These are phyloP conservation scores for Callorhinus ursinus DNA, from an alignment of 2,113 vertebrate species.

Conservation along the genomic window DNA sequence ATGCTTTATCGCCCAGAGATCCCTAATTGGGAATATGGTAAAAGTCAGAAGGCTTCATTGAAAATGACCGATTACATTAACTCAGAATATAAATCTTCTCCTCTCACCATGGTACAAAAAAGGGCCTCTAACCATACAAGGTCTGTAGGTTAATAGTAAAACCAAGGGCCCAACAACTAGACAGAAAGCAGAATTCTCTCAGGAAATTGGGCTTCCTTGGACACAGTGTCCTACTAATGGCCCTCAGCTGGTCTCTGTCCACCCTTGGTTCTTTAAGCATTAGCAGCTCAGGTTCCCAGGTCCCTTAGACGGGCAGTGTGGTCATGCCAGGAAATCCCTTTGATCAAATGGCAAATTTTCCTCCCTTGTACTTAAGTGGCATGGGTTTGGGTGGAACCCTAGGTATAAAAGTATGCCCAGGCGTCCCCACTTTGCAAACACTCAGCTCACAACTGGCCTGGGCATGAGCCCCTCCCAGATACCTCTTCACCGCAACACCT, in stretches of 20 bases:
- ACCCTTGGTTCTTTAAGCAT: not conserved
- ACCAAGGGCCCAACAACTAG: not conserved
- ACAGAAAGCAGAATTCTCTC: not conserved
- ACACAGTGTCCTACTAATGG: not conserved
- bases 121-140: not conserved
- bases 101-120: not conserved
- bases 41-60: not conserved
- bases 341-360: not conserved
- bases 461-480: not conserved
- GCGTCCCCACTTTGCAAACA: not conserved
- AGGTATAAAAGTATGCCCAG: not conserved
- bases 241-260: not conserved
- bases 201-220: not conserved
- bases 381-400: not conserved
- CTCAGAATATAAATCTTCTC: constrained; percentile 13
- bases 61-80: not conserved
- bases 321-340: not conserved
- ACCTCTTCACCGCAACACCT: fast-evolving
- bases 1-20: not conserved
- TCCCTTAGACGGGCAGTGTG: not conserved
- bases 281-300: not conserved
- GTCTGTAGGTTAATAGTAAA: not conserved
- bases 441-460: not conserved
- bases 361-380: not conserved
- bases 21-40: constrained; percentile 7